Base-by-base conservation (phyloP, 1,140 invertebrate genomes). In the Ephestia elutella region DNA sequence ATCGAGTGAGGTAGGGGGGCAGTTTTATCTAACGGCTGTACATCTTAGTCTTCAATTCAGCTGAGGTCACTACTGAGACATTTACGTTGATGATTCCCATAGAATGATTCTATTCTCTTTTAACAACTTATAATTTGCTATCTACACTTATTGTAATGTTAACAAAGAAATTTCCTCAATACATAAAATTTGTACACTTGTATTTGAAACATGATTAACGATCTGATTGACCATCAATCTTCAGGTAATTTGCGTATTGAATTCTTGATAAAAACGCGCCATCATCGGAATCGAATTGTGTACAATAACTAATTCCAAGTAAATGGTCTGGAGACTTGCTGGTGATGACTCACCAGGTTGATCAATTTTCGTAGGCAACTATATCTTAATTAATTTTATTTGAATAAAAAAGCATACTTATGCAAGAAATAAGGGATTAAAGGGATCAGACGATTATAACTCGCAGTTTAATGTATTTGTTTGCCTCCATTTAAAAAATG, bases 191-290 rank as follows among this genome's bases (percentile, higher is more conserved):
- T 1, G 32, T n/a, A n/a, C 5, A 38, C 32, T 38, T 38, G 38
- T 44, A 44, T 17, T 15, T 2, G 15, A 44, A n/a, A 13, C 38
- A 15, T 44, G 38, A 44, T 44, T 44, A 44, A 44, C 15, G 13
- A 17, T 10, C 38, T 44, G 38, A 44, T 44, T 44, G 38, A 17
- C 38, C 15, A 44, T 44, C 13, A 44, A 44, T 44, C 38, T 44
- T 44, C 38, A 44, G 38, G 38, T 44, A 44, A 44, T 44, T 44
- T 44, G 38, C 38, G 38, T 44, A 44, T 44, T 44, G 13, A 32
- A 32, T 5, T 44, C 5, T 17, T n/a, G 38, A 44, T 15, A 17
- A 44, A 17, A 44, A 44, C 38, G 30, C 38, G 38, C 13, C 10
- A 2, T 44, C 38, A 32, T 32, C 30, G 9, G n/a, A 32, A 32